phyloP scores from a whole-genome alignment of 2,888 invertebrate genomes.

The Mechanitis mazaeus region DNA sequence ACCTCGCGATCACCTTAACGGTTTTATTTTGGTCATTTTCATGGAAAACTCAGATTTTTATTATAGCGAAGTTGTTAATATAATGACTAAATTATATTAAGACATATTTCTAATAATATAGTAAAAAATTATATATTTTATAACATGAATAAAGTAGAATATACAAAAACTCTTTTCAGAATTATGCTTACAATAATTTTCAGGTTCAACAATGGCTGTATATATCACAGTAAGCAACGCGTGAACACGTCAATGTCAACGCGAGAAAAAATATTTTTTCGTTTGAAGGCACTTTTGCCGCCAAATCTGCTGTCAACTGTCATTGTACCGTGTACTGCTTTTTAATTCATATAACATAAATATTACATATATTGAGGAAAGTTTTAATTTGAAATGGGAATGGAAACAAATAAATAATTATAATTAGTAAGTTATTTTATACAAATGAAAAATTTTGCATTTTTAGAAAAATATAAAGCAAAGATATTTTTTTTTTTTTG shows the following conservation, averaged over 20 bases:
- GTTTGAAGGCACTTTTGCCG: conserved; percentile 36
- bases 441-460: too few relatives aligned
- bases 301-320: conserved; percentile 41
- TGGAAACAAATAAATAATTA: too few relatives aligned
- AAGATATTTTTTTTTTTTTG: too few relatives aligned
- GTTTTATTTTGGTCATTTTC: too few relatives aligned
- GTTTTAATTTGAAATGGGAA: too few relatives aligned
- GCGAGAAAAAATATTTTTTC: conserved; percentile 39
- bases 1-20: too few relatives aligned
- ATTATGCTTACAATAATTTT: conserved; percentile 2
- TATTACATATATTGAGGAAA: too few relatives aligned
- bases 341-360: conserved; percentile 19
- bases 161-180: not conserved
- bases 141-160: not conserved
- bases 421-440: too few relatives aligned
- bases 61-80: too few relatives aligned
- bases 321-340: conserved; percentile 32
- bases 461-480: too few relatives aligned
- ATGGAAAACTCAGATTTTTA: too few relatives aligned
- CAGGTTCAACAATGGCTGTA: conserved; percentile 13
- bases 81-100: too few relatives aligned
- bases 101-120: not conserved
- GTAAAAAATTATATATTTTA: not conserved
- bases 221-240: conserved; percentile 16
- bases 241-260: conserved; percentile 29